Percentiles rank a stretch among this genome's conserved stretches.
phyloP scores from a whole-genome alignment of 1,140 invertebrate genomes.

The Drosophila trapezifrons region DNA sequence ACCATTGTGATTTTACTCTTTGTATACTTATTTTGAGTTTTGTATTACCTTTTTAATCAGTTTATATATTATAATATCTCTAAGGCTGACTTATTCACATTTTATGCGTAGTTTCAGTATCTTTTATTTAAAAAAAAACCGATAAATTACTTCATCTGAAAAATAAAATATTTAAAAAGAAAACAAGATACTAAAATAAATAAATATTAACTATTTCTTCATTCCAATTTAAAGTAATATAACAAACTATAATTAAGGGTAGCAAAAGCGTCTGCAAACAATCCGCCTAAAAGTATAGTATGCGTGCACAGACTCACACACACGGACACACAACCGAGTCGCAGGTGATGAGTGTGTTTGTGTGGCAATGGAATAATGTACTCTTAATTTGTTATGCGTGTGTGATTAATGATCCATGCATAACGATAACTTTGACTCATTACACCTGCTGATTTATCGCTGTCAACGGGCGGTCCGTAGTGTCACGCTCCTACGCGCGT shows the following conservation, averaged over 20 bases:
- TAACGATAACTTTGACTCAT: slow-evolving; percentile 73
- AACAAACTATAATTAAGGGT: background rate
- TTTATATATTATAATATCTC: too few relatives aligned
- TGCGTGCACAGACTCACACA: slow-evolving; percentile 6
- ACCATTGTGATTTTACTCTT: background rate
- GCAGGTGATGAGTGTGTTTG: slow-evolving; percentile 18
- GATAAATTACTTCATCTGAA: too few relatives aligned
- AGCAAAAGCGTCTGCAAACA: background rate
- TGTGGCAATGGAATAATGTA: slow-evolving; percentile 72
- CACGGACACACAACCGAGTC: background rate
- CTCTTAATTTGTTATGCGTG: slow-evolving; percentile 74
- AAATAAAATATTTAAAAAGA: too few relatives aligned
- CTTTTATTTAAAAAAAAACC: too few relatives aligned
- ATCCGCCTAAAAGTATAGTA: slow-evolving; percentile 49
- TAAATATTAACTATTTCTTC: too few relatives aligned
- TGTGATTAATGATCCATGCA: slow-evolving; percentile 75
- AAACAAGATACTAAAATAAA: background rate
- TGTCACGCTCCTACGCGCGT: slow-evolving; percentile 5
- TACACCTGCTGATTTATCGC: slow-evolving; percentile 73
- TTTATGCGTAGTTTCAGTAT: too few relatives aligned
- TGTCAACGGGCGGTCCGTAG: slow-evolving; percentile 66
- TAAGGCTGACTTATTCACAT: too few relatives aligned
- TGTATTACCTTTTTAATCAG: too few relatives aligned
- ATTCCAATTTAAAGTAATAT: background rate
- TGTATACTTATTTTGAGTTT: background rate